Evolutionary conservation across 1,140 invertebrate genomes (phyloP).

Genomic region (Saccostrea cuccullata): DNA sequence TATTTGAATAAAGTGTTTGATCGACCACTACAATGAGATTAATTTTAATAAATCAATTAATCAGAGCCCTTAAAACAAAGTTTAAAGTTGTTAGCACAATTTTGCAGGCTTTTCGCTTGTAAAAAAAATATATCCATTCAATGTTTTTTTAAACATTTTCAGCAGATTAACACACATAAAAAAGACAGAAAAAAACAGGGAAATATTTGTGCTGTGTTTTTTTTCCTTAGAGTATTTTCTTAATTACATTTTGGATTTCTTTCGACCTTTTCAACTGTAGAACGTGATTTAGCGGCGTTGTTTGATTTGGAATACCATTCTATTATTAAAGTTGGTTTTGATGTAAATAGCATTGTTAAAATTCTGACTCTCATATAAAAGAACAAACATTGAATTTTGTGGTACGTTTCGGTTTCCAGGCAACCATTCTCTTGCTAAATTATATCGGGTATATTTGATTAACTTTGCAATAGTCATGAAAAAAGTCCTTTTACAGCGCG

Average conservation of each 20-base stretch:
- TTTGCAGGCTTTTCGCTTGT: background rate
- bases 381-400: background rate
- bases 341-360: background rate
- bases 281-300: background rate
- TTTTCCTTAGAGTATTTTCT: background rate
- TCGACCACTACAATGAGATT: background rate
- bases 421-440: background rate
- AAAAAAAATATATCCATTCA: background rate
- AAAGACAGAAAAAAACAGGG: too few species aligned
- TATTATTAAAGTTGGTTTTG: background rate
- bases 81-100: background rate
- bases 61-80: background rate
- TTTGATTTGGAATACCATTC: background rate
- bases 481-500: background rate
- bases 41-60: background rate
- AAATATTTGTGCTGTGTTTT: too few species aligned
- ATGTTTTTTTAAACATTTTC: background rate
- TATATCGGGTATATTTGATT: constrained; percentile 25
- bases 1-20: background rate
- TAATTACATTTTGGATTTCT: background rate
- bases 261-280: background rate
- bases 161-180: too few species aligned
- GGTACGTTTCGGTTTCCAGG: background rate
- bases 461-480: background rate
- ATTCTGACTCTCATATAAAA: background rate